Base-by-base conservation (phyloP, 1,140 invertebrate genomes). In the Acromyrmex echinatior region DNA sequence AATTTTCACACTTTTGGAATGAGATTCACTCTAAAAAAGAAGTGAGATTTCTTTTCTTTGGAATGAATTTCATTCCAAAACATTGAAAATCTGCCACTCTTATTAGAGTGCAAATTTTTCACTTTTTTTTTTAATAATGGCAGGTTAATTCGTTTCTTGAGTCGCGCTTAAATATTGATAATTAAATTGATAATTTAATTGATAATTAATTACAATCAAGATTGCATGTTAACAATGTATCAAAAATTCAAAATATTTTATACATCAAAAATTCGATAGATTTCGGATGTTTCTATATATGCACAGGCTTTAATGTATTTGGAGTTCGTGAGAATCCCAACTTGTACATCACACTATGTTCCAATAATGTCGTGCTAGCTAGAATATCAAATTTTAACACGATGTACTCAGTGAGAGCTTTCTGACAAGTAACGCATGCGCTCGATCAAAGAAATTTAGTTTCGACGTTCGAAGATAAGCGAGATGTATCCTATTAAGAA, bases 361-460 rank as follows among this genome's bases (percentile, higher is more conserved):
- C 66, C 25, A 60, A 84, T 84, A 62, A 84, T 62, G 74, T 74
- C 35, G 62, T 25, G 56, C 58, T 51, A 39, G 28, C 58, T 51
- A 39, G 28, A 74, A 62, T 84, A 84, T 84, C 68, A 56, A 39
- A 74, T 84, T 84, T 84, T 18, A 63, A 9, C 14, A 25, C 39
- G 39, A 12, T 31, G 39, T 73, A 25, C 3, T 74, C 39, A 25
- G 25, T 25, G 9, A 21, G 28, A 49, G 68, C 18, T 73, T 60
- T 71, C 49, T 45, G 49, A 65, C 68, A 49, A 60, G 68, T 62
- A 82, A 73, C 53, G 53, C 80, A 21, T 60, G 25, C 53, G 66
- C 71, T 71, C 35, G 35, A 9, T 39, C 35, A 16, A 70, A 62
- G 60, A 86, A 79, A 86, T 86, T 86, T 74, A 86, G 45, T 16